Conservation (phyloP, 2,888 invertebrate genomes). For the Noctua pronuba region DNA sequence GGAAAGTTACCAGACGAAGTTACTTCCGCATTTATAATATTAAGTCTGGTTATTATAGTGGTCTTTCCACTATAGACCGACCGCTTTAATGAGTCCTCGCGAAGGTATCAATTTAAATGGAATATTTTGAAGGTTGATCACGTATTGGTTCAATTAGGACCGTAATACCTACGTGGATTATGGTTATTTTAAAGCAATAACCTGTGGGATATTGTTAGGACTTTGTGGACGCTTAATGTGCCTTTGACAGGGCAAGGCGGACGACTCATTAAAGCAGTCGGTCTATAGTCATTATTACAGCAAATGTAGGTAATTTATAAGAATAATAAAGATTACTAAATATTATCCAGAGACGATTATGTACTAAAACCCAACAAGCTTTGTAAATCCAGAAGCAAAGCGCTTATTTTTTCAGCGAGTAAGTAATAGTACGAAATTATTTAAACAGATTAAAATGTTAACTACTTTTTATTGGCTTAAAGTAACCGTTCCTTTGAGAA, state of each 20-base stretch:
- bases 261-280: too few relatives aligned
- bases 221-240: too few relatives aligned
- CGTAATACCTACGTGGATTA: too few relatives aligned
- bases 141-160: too few relatives aligned
- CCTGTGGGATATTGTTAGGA: too few relatives aligned
- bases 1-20: background rate
- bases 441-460: slow-evolving; percentile 51
- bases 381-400: slow-evolving; percentile 6
- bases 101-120: too few relatives aligned
- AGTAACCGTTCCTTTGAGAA: slow-evolving; percentile 49
- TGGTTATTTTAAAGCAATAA: too few relatives aligned
- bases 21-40: background rate
- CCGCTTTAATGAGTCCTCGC: too few relatives aligned
- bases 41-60: background rate
- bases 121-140: too few relatives aligned
- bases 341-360: background rate
- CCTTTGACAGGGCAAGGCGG: too few relatives aligned
- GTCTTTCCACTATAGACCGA: background rate
- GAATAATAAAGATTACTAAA: background rate
- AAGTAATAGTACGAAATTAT: slow-evolving; percentile 31
- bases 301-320: background rate
- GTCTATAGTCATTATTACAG: background rate
- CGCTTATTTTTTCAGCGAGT: slow-evolving; percentile 22
- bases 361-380: background rate
- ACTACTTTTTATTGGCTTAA: slow-evolving; percentile 46